Conservation (phyloP, 1,140 invertebrate species). For the Amphibalanus amphitrite region DNA sequence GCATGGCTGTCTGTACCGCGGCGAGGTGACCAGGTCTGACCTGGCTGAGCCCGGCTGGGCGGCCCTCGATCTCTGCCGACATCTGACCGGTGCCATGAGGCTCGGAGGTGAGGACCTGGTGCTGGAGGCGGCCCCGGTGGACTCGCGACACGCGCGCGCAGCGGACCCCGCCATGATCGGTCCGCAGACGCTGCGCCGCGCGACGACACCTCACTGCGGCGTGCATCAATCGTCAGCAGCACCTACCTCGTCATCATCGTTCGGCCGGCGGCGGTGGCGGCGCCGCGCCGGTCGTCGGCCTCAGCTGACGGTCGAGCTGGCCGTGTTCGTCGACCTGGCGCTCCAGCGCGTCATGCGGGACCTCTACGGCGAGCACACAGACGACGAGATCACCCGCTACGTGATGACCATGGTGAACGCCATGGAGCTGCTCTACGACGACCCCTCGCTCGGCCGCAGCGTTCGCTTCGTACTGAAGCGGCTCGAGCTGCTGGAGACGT, state of each 20-base stretch:
- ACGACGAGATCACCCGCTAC: conserved; percentile 54
- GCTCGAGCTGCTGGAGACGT: conserved; percentile 34
- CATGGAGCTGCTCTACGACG: conserved; percentile 42
- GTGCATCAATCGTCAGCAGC: no score
- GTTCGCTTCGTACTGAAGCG: conserved; percentile 40
- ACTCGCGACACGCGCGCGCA: no score
- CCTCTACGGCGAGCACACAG: conserved; percentile 56
- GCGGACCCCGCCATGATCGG: not conserved
- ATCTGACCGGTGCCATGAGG: not conserved
- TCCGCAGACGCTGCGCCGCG: not conserved
- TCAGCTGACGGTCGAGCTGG: conserved; percentile 45
- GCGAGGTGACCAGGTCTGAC: not conserved
- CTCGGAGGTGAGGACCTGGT: not conserved
- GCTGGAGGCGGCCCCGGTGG: not conserved
- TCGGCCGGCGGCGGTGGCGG: no score
- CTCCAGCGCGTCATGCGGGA: conserved; percentile 55
- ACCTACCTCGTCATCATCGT: no score
- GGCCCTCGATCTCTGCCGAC: not conserved
- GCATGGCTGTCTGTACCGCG: not conserved
- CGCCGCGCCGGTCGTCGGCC: no score
- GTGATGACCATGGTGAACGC: conserved; percentile 54
- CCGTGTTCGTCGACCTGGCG: conserved; percentile 64
- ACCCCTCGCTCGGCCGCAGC: conserved; percentile 36
- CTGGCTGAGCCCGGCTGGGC: not conserved
- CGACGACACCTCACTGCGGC: no score